Conservation (phyloP, 2,113 vertebrate genomes). For the Myotis lucifugus region DNA sequence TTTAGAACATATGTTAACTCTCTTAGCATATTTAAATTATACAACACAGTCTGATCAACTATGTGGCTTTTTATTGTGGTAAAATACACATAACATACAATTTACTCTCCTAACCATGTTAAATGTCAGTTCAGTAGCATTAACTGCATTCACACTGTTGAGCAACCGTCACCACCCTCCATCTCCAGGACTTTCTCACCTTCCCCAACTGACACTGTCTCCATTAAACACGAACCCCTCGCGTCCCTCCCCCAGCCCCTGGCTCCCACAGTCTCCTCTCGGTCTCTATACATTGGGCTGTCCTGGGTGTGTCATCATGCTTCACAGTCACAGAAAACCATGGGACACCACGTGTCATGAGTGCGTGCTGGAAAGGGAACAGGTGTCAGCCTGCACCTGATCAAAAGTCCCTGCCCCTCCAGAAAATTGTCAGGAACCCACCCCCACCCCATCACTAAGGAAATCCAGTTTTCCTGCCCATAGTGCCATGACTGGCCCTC, state of each 20-base stretch:
- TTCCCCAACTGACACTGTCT: neutral
- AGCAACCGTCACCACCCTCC: neutral
- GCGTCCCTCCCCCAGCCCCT: neutral
- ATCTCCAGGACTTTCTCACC: neutral
- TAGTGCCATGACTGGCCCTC: neutral
- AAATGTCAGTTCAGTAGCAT: neutral
- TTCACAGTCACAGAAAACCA: neutral
- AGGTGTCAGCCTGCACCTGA: neutral
- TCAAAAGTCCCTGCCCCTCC: neutral
- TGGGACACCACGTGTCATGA: rapidly evolving
- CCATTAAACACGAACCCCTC: too few species aligned
- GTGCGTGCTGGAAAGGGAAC: neutral
- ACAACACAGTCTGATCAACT: neutral
- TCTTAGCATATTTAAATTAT: neutral
- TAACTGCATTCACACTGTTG: rapidly evolving
- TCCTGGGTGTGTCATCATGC: neutral
- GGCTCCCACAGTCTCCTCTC: neutral
- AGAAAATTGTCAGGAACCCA: neutral
- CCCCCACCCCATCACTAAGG: neutral
- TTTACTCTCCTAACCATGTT: neutral
- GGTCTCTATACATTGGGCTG: neutral
- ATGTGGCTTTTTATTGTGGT: neutral
- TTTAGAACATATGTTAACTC: neutral
- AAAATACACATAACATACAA: neutral
- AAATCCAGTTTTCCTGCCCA: neutral